These are phyloP conservation scores for Misgurnus mizolepis DNA, from an alignment of 2,113 vertebrate species.

Conservation along the genomic window DNA sequence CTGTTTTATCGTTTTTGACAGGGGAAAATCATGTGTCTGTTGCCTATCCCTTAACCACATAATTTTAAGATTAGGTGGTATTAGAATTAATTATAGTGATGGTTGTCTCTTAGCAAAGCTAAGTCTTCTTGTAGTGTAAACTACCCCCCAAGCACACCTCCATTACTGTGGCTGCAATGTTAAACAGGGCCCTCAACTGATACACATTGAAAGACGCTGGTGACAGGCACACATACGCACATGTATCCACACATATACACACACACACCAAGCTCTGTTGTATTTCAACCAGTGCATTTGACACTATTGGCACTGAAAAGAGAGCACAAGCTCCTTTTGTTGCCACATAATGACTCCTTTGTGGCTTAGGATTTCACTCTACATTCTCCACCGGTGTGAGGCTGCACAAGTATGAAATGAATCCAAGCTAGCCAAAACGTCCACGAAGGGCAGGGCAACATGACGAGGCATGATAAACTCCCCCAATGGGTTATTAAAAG, in stretches of 20 bases:
- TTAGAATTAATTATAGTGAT: not conserved
- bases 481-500: constrained; percentile 4
- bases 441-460: constrained; percentile 15
- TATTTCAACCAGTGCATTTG: constrained; percentile 52
- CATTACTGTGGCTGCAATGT: not conserved
- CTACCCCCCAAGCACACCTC: not conserved
- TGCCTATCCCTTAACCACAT: too few species aligned
- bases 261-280: constrained; percentile 42
- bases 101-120: not conserved
- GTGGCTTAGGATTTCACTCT: constrained; percentile 51
- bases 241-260: constrained; percentile 21
- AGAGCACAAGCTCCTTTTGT: constrained; percentile 54
- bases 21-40: too few species aligned
- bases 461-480: not conserved
- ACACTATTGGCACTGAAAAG: constrained; percentile 49
- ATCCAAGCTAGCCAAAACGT: constrained; percentile 38
- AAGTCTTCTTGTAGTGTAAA: not conserved
- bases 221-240: constrained; percentile 43
- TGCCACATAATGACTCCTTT: constrained; percentile 57
- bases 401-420: constrained; percentile 29
- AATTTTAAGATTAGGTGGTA: too few species aligned
- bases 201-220: constrained; percentile 36
- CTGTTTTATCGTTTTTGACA: too few species aligned
- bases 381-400: constrained; percentile 43
- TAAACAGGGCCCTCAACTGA: constrained; percentile 7